These are phyloP conservation scores for Phoenoteleia sp. DNA, from an alignment of 2,888 invertebrate species.

Conservation along the genomic window DNA sequence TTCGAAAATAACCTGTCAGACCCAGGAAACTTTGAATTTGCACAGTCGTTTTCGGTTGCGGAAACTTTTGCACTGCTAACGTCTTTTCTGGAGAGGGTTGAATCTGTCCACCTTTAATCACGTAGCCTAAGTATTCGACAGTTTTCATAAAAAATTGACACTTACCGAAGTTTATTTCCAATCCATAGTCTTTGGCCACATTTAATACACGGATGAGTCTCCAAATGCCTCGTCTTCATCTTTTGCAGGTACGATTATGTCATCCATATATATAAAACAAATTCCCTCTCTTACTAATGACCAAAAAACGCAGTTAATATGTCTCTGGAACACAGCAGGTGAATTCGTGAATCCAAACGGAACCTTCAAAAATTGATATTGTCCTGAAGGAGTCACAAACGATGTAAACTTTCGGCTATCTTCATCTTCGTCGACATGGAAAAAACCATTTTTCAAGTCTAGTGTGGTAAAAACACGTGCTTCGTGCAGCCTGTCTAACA, in stretches of 20 bases:
- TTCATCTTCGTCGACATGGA: constrained; percentile 61
- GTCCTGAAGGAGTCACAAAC: neutral
- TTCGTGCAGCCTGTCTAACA: constrained; percentile 49
- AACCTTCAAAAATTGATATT: neutral
- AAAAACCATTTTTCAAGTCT: constrained; percentile 66
- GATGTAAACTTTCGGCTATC: constrained; percentile 43
- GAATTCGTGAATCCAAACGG: constrained; percentile 12
- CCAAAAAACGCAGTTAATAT: constrained; percentile 9
- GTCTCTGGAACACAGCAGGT: constrained; percentile 10
- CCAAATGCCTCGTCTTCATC: constrained; percentile 1
- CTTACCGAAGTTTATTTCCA: constrained; percentile 19
- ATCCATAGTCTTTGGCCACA: neutral
- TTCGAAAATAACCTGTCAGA: neutral
- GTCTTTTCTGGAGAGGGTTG: constrained; percentile 14
- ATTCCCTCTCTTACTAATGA: neutral
- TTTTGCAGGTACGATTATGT: neutral
- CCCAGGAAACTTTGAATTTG: neutral
- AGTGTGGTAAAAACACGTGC: constrained; percentile 73
- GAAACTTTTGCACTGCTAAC: neutral
- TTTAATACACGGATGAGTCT: neutral
- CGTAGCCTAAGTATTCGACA: constrained; percentile 29
- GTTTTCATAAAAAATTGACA: constrained; percentile 12
- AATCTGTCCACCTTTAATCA: constrained; percentile 14
- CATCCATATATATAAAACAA: constrained; percentile 8
- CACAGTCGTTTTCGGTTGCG: neutral